Conservation (phyloP, 2,888 invertebrate genomes). For the Carterocephalus palaemon region DNA sequence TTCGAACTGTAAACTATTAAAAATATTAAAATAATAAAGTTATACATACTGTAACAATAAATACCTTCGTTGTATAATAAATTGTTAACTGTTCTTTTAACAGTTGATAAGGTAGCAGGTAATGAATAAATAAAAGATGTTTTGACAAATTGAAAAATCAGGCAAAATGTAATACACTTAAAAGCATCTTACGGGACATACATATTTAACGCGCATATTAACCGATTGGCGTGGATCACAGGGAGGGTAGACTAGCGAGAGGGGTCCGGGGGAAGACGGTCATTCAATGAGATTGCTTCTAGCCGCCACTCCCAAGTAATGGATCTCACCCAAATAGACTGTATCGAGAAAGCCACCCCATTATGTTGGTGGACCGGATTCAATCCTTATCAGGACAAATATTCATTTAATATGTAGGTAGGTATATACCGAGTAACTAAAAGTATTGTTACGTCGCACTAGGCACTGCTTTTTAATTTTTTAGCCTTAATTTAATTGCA, state of each 20-base stretch:
- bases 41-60: too few species aligned
- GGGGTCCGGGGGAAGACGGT: constrained; percentile 64
- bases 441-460: too few species aligned
- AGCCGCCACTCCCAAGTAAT: constrained; percentile 77
- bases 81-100: too few species aligned
- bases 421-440: too few species aligned
- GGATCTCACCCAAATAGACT: constrained; percentile 78
- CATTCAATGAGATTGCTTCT: constrained; percentile 81
- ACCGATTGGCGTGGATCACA: constrained; percentile 75
- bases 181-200: constrained; percentile 74
- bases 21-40: too few species aligned
- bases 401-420: constrained; percentile 7
- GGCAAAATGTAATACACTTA: constrained; percentile 78
- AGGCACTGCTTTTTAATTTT: too few species aligned
- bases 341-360: constrained; percentile 65
- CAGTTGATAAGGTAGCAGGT: too few species aligned
- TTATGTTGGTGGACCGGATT: constrained; percentile 53
- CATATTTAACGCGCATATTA: constrained; percentile 80
- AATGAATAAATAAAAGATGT: too few species aligned
- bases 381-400: constrained; percentile 31
- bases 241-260: constrained; percentile 43
- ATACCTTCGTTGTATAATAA: too few species aligned
- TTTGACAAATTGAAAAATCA: constrained; percentile 73
- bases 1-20: too few species aligned
- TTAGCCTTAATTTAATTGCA: too few species aligned